A percentile compares a stretch with the other conserved stretches of the same genome.
Conservation (phyloP, 2,888 invertebrate genomes). For the Caenorhabditis sinica region DNA sequence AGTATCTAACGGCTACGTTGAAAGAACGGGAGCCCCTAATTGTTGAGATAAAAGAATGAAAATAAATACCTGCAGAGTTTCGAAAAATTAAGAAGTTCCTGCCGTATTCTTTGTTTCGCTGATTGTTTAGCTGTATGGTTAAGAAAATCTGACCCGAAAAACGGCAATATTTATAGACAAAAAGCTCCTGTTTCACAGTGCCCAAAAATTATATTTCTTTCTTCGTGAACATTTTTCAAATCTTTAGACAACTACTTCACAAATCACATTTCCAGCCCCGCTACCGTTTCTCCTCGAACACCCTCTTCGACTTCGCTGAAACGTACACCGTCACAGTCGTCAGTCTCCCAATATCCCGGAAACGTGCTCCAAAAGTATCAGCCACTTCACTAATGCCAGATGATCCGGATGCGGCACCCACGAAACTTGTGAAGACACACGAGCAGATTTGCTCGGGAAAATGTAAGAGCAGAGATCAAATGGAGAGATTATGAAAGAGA, state of each 20-base stretch:
- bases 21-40: no score
- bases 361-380: constrained; percentile 65
- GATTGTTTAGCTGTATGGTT: no score
- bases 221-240: constrained; percentile 8
- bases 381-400: constrained; percentile 76
- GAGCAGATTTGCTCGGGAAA: constrained; percentile 41
- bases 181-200: no score
- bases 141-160: no score
- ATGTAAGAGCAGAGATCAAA: constrained; percentile 13
- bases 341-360: constrained; percentile 71
- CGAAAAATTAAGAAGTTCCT: no score
- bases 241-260: background rate
- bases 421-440: constrained; percentile 32
- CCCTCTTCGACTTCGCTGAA: constrained; percentile 78
- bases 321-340: constrained; percentile 76
- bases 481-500: background rate
- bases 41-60: no score
- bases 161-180: no score
- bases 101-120: no score
- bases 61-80: no score
- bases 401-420: constrained; percentile 75
- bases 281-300: constrained; percentile 81
- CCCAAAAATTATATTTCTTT: background rate
- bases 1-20: no score
- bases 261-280: constrained; percentile 77